These are phyloP conservation scores for Trachops cirrhosus DNA, from an alignment of 2,797 vertebrate species.

Conservation along the genomic window DNA sequence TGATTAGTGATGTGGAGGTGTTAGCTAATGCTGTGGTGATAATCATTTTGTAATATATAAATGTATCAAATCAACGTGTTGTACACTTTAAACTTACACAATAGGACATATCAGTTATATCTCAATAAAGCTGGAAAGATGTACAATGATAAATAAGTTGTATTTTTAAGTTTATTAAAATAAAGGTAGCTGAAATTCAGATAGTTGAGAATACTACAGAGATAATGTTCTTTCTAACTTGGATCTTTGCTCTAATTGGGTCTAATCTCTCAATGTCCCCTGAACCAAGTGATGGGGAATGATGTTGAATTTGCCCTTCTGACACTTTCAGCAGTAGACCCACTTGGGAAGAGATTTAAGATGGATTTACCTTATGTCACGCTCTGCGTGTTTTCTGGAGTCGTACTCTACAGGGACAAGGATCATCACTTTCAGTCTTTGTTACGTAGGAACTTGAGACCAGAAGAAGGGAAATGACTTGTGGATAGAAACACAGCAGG, in stretches of 20 bases:
- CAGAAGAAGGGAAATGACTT: background rate
- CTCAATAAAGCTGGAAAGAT: background rate
- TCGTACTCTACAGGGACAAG: background rate
- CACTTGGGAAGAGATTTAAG: background rate
- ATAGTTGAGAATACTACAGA: background rate
- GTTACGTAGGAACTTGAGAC: background rate
- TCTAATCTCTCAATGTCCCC: background rate
- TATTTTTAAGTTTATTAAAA: conserved; percentile 38
- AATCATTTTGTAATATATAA: background rate
- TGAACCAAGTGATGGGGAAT: background rate
- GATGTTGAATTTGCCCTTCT: background rate
- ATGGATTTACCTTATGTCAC: background rate
- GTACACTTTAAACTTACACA: background rate
- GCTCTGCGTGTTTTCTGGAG: background rate
- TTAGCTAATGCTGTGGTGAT: background rate
- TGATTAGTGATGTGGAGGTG: background rate
- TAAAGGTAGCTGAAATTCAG: background rate
- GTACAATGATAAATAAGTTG: background rate
- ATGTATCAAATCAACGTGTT: background rate
- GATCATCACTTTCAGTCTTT: background rate
- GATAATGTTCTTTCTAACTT: background rate
- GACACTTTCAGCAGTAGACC: background rate
- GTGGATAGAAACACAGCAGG: background rate
- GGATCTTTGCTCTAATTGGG: background rate
- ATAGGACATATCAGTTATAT: background rate